phyloP scores from a whole-genome alignment of 1,140 invertebrate species.

The Lordiphosa clarofinis region DNA sequence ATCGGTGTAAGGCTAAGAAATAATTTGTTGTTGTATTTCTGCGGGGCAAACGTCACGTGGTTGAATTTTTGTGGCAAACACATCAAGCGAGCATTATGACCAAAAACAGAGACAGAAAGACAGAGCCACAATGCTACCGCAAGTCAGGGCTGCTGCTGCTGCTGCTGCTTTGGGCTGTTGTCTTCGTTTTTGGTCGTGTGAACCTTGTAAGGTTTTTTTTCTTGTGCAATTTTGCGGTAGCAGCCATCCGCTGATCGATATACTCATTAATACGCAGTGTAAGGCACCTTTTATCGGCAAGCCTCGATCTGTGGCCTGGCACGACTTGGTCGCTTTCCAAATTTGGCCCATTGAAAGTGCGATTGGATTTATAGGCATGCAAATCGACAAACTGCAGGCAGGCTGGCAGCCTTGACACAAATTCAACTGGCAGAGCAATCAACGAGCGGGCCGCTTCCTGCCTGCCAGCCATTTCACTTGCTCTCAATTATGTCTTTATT shows the following conservation, averaged over 20 bases:
- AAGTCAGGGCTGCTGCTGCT: slow-evolving; percentile 47
- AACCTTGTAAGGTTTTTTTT: slow-evolving; percentile 45
- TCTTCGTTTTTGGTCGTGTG: slow-evolving; percentile 35
- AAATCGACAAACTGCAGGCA: slow-evolving; percentile 38
- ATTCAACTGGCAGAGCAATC: slow-evolving; percentile 37
- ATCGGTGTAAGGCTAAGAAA: slow-evolving; percentile 45
- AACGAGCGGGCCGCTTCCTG: slow-evolving; percentile 16
- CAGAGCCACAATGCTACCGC: slow-evolving; percentile 54
- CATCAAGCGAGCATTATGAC: slow-evolving; percentile 43
- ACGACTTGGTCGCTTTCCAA: slow-evolving; percentile 44
- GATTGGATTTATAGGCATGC: slow-evolving; percentile 45
- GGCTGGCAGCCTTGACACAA: slow-evolving; percentile 67
- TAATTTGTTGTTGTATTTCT: slow-evolving; percentile 35
- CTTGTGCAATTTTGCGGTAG: slow-evolving; percentile 2
- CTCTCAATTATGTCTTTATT: slow-evolving; percentile 57
- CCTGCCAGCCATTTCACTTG: slow-evolving; percentile 17
- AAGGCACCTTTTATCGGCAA: slow-evolving; percentile 35
- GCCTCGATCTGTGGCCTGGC: slow-evolving; percentile 21
- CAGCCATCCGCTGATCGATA: slow-evolving; percentile 22
- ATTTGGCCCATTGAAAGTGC: slow-evolving; percentile 45
- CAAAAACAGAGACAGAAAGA: slow-evolving; percentile 34
- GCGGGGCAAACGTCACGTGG: slow-evolving; percentile 29
- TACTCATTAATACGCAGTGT: slow-evolving; percentile 53
- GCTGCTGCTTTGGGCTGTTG: slow-evolving; percentile 11
- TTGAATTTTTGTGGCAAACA: slow-evolving; percentile 51